A percentile compares a stretch with the other conserved stretches of the same genome.
phyloP scores from a whole-genome alignment of 2,113 vertebrate genomes.

The Saguinus midas region DNA sequence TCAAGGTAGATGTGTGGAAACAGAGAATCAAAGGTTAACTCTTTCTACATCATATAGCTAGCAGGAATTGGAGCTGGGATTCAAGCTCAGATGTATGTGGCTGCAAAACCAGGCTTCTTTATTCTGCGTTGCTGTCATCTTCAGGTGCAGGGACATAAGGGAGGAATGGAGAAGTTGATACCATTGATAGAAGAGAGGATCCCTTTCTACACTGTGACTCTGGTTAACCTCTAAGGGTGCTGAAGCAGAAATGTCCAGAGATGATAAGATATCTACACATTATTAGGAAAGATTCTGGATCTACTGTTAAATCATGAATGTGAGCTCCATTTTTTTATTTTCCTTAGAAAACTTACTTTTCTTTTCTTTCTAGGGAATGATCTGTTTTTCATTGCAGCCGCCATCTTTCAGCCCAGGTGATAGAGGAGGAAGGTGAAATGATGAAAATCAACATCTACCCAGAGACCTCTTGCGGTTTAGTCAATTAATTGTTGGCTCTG shows the following conservation, averaged over 20 bases:
- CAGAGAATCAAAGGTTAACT: neutral
- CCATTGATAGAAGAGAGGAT: neutral
- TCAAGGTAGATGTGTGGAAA: neutral
- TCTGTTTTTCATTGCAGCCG: slow-evolving; percentile 47
- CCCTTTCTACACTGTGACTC: neutral
- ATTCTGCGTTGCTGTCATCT: neutral
- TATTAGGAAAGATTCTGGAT: neutral
- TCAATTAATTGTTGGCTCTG: slow-evolving; percentile 79
- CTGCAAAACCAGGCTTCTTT: neutral
- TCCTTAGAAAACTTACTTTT: neutral
- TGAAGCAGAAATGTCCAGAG: neutral
- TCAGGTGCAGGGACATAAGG: neutral
- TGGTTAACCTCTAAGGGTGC: neutral
- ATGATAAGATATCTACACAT: neutral
- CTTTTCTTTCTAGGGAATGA: neutral
- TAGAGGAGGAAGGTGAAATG: slow-evolving; percentile 64
- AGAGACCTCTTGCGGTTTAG: slow-evolving; percentile 77
- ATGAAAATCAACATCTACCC: slow-evolving; percentile 76
- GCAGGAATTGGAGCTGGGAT: neutral
- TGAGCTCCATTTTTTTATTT: neutral
- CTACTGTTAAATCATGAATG: neutral
- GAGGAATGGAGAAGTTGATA: neutral
- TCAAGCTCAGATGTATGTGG: neutral
- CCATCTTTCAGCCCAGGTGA: slow-evolving; percentile 33
- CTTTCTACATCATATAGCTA: neutral